Evolutionary conservation across 2,797 vertebrate species (phyloP).

Genomic region (Bradypodion pumilum): DNA sequence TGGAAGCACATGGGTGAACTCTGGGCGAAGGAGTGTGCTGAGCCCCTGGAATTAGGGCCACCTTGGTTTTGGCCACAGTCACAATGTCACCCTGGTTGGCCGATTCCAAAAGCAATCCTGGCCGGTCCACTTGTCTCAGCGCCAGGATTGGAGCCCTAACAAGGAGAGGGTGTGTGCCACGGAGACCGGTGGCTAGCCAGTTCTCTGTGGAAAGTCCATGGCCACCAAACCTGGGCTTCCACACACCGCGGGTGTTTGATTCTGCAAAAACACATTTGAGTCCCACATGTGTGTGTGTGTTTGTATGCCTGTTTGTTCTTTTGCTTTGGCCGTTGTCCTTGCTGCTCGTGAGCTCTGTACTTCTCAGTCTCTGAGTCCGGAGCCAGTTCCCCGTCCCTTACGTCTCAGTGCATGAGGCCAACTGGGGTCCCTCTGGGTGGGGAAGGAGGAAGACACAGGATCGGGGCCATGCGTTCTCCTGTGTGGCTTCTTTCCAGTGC

Average conservation of each 20-base stretch:
- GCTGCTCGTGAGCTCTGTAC: rapidly evolving
- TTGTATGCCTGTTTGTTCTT: neutral
- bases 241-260: too few species aligned
- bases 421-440: neutral
- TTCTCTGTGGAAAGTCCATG: neutral
- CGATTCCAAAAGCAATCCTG: neutral
- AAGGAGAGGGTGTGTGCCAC: rapidly evolving
- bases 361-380: slow-evolving; percentile 2
- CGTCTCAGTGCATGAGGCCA: rapidly evolving
- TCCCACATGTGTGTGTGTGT: rapidly evolving
- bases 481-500: neutral
- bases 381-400: neutral
- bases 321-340: neutral
- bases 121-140: rapidly evolving
- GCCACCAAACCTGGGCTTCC: neutral
- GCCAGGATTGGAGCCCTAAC: neutral
- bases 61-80: neutral
- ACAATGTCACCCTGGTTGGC: neutral
- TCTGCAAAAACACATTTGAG: neutral
- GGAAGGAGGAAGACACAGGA: slow-evolving; percentile 29
- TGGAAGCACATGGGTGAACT: neutral
- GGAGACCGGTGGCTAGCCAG: too few species aligned
- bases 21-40: rapidly evolving
- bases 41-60: neutral
- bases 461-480: too few species aligned